Base-by-base conservation (phyloP, 2,888 invertebrate genomes). In the Operophtera brumata region DNA sequence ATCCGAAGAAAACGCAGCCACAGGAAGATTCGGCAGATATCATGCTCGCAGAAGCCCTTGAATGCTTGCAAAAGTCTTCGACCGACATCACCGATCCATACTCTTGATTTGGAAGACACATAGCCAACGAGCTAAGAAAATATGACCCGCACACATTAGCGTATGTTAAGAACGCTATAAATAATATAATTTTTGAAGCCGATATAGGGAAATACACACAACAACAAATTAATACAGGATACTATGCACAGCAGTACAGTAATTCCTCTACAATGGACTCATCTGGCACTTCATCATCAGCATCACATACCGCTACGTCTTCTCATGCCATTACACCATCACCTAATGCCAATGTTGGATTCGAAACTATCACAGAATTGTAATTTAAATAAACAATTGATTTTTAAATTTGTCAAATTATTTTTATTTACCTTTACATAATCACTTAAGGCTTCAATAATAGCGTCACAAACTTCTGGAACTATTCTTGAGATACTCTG, bases 401-500 rank as follows among this genome's bases (percentile, higher is more conserved):
- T 34, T n/a, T 9, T 20, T 25, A 30, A 36, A 52, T 36, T 42
- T 46, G 28, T 30, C 41, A 45, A 26, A 36, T 47, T 14, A 42
- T 47, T 54, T 51, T 50, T 43, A 49, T 40, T 50, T 47, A 51
- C 58, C 43, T 57, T 53, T 40, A 50, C 44, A 42, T 57, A 50
- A 50, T 57, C 53, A 20, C 35, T 54, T 36, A 36, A 36, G 20
- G 34, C 44, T 20, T 45, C 36, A 26, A 50, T 36, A 25, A 36
- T 36, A 32, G 54, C 53, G 20, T 54, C 47, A 40, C 47, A 44
- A 11, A 42, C 43, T 44, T 56, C 50, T 14, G 44, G 43, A 44
- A 51, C 26, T 13, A 56, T 47, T 13, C 6, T 35, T 28, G 47
- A 47, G 5, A 56, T 51, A 39, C 39, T 37, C 13, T 37, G 44